A percentile compares a stretch with the other conserved stretches of the same genome.
phyloP scores from a whole-genome alignment of 2,113 vertebrate genomes.

The Erpornis zantholeuca region DNA sequence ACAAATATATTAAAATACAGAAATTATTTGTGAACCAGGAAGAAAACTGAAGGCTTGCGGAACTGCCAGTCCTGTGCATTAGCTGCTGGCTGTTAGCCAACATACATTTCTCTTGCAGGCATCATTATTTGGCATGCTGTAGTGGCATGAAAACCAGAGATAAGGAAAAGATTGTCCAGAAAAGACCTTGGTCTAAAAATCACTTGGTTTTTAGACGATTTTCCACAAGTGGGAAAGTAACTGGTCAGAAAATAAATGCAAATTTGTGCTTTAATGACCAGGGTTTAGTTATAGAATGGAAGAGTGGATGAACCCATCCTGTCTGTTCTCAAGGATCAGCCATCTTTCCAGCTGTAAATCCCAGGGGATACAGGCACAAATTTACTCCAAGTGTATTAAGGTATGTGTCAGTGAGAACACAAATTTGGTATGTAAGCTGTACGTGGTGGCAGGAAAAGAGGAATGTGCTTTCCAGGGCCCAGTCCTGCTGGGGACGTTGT shows the following conservation, averaged over 20 bases:
- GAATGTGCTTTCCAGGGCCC: neutral
- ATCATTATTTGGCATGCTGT: neutral
- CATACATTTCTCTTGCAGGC: neutral
- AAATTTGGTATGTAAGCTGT: neutral
- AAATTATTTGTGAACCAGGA: neutral
- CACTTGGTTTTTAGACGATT: neutral
- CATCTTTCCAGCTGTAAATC: neutral
- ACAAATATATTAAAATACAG: neutral
- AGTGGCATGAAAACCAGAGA: neutral
- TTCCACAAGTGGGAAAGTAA: neutral
- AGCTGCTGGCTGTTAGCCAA: neutral
- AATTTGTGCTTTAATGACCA: neutral
- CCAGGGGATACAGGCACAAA: neutral
- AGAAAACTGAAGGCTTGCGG: neutral
- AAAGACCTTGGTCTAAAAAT: too few species aligned
- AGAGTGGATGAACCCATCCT: neutral
- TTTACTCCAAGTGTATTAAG: neutral
- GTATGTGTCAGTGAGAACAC: neutral
- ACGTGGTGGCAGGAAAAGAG: neutral
- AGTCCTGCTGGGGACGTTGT: neutral
- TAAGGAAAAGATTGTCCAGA: neutral
- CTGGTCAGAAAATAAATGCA: neutral
- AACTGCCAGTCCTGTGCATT: neutral
- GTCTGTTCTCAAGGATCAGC: neutral
- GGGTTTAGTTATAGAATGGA: neutral